phyloP scores from a whole-genome alignment of 2,888 invertebrate genomes.

The Belgica antarctica region DNA sequence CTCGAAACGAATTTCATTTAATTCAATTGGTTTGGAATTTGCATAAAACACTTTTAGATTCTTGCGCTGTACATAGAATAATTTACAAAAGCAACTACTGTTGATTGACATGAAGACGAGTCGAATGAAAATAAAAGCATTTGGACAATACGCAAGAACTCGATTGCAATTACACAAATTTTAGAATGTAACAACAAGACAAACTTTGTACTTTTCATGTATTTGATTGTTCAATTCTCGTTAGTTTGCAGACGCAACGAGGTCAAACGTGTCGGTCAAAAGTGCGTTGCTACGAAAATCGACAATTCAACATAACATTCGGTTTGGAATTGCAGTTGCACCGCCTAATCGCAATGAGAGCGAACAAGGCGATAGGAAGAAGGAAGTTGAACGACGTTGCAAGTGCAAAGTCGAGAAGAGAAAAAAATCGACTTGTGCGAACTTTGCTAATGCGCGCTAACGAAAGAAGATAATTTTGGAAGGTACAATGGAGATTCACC shows the following conservation, averaged over 20 bases:
- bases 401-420: too few relatives aligned
- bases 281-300: neutral
- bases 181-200: neutral
- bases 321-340: too few relatives aligned
- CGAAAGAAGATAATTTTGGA: too few relatives aligned
- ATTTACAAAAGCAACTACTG: constrained; percentile 36
- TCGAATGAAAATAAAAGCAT: constrained; percentile 8
- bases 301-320: too few relatives aligned
- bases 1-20: neutral
- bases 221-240: neutral
- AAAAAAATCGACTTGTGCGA: too few relatives aligned
- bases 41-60: constrained; percentile 30
- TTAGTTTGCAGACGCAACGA: constrained; percentile 30
- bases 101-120: constrained; percentile 30
- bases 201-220: neutral
- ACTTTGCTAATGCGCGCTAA: too few relatives aligned
- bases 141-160: constrained; percentile 38
- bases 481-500: too few relatives aligned
- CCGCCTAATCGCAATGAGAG: too few relatives aligned
- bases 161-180: constrained; percentile 3
- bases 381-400: too few relatives aligned
- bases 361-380: too few relatives aligned
- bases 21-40: constrained; percentile 22
- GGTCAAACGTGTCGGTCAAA: constrained; percentile 43
- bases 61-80: constrained; percentile 31